These are phyloP conservation scores for Nephrotoma guestfalica DNA, from an alignment of 2,888 invertebrate genomes.

Conservation along the genomic window DNA sequence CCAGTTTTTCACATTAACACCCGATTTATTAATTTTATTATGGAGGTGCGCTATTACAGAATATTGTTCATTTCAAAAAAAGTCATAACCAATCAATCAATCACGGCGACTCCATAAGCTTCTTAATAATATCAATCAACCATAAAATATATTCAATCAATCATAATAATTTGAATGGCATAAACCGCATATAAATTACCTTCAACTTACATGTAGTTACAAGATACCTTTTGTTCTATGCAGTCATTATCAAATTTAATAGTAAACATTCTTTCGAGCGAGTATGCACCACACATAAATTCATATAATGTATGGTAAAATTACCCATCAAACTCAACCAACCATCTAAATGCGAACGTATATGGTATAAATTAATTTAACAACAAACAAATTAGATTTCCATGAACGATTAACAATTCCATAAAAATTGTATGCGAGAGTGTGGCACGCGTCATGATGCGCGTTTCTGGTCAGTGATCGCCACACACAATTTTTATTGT, in stretches of 20 bases:
- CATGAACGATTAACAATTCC: neutral
- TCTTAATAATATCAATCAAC: neutral
- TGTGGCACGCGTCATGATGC: neutral
- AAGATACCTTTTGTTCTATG: no score
- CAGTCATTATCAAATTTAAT: no score
- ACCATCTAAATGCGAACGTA: neutral
- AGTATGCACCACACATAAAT: no score
- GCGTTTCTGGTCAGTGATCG: neutral
- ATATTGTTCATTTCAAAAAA: neutral
- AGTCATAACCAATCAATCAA: neutral
- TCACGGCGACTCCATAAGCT: neutral
- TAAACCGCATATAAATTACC: neutral
- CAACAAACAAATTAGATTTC: neutral
- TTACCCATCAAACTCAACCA: neutral
- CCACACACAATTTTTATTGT: neutral
- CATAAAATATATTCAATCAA: neutral
- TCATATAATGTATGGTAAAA: neutral
- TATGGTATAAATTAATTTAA: neutral
- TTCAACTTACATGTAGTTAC: neutral
- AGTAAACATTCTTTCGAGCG: no score
- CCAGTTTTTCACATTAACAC: neutral
- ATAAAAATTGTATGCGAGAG: neutral
- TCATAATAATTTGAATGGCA: neutral
- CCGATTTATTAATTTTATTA: neutral
- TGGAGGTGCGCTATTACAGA: neutral